Percentiles rank a stretch among this genome's conserved stretches.
Conservation (phyloP, 2,888 invertebrate species). For the Folsomia manolachei region DNA sequence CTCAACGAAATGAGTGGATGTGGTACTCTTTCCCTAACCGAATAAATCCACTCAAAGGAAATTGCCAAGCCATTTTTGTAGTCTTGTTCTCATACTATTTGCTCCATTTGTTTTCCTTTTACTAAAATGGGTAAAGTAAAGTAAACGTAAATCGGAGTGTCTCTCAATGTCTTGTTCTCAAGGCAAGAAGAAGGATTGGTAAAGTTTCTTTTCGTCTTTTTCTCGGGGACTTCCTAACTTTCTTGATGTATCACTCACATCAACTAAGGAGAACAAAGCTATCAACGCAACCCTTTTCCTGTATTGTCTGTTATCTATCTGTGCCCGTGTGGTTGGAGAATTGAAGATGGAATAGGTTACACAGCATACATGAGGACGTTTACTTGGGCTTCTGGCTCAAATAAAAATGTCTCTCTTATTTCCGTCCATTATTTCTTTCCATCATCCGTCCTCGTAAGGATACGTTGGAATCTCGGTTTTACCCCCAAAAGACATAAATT, state of each 20-base stretch:
- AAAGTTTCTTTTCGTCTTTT: not conserved
- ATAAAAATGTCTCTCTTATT: constrained; percentile 30
- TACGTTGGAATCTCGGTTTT: not conserved
- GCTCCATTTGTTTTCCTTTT: constrained; percentile 31
- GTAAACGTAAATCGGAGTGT: not conserved
- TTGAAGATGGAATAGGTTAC: no score
- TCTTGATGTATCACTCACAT: constrained; percentile 2
- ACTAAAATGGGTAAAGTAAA: constrained; percentile 6
- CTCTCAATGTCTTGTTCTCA: not conserved
- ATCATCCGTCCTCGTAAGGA: constrained; percentile 17
- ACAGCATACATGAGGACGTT: not conserved
- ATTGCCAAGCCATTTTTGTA: constrained; percentile 43
- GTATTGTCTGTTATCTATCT: no score
- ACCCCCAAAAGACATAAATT: constrained; percentile 16
- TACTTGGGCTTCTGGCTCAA: constrained; percentile 2
- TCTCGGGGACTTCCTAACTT: not conserved
- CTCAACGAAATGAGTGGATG: constrained; percentile 27
- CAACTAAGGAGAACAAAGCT: constrained; percentile 3
- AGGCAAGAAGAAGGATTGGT: not conserved
- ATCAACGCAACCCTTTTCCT: constrained; percentile 9
- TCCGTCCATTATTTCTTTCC: constrained; percentile 26
- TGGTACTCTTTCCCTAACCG: not conserved
- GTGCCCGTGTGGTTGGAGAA: no score
- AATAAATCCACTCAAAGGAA: constrained; percentile 32
- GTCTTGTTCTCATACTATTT: constrained; percentile 24